Conservation (phyloP, 2,888 invertebrate species). For the Phengaris arion region DNA sequence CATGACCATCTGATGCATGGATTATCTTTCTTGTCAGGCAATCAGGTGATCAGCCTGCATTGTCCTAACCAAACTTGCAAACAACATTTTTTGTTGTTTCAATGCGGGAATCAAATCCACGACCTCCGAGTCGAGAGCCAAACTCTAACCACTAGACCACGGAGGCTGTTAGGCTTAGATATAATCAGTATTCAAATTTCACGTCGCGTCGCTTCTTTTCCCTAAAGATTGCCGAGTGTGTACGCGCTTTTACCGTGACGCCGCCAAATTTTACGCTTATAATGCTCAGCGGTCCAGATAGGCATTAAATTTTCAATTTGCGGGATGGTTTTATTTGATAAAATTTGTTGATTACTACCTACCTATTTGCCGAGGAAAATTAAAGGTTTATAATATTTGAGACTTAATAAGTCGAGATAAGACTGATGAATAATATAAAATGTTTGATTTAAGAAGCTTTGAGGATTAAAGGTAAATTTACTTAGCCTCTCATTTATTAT, state of each 20-base stretch:
- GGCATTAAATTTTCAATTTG: conserved; percentile 33
- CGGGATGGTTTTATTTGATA: conserved; percentile 30
- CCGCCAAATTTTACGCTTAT: conserved; percentile 44
- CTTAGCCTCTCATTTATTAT: neutral
- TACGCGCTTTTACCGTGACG: neutral
- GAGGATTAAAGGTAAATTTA: neutral
- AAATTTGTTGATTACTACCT: conserved; percentile 5
- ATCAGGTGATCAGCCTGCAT: too few species aligned
- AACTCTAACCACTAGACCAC: too few species aligned
- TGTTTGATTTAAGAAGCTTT: conserved; percentile 11
- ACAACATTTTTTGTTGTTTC: too few species aligned
- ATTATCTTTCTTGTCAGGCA: too few species aligned
- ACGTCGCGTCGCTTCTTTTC: too few species aligned
- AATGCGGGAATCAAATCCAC: too few species aligned
- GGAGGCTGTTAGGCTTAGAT: too few species aligned
- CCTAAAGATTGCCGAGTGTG: neutral
- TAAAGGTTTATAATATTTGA: conserved; percentile 14
- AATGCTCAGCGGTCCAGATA: conserved; percentile 31
- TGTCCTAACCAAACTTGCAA: too few species aligned
- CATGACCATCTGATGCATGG: too few species aligned
- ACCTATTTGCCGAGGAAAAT: neutral
- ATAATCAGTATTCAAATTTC: too few species aligned
- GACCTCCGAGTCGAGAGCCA: too few species aligned
- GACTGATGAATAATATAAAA: conserved; percentile 16
- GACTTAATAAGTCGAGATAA: conserved; percentile 18